phyloP scores from a whole-genome alignment of 2,113 vertebrate genomes.

The Stegostoma tigrinum region DNA sequence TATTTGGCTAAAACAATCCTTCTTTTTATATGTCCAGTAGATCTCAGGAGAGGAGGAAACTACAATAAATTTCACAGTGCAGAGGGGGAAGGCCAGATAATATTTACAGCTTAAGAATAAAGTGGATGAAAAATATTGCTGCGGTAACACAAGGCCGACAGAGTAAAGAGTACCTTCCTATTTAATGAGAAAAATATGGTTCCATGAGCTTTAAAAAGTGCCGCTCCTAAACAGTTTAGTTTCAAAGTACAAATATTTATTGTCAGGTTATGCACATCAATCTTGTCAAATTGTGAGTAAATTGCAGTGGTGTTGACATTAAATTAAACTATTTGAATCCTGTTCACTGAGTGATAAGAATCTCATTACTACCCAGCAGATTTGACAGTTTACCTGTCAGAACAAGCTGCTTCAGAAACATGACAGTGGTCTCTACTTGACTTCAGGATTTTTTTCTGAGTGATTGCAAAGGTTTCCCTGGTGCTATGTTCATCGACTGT shows the following conservation, averaged over 20 bases:
- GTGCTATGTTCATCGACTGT: neutral
- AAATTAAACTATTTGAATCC: conserved; percentile 1
- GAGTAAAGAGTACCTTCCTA: no score
- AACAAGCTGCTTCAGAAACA: neutral
- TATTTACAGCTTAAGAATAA: neutral
- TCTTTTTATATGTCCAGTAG: neutral
- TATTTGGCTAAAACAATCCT: no score
- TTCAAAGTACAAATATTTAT: neutral
- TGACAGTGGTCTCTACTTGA: neutral
- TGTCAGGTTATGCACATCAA: neutral
- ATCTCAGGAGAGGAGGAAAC: neutral
- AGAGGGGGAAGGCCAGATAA: neutral
- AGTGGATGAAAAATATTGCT: neutral
- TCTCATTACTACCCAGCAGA: neutral
- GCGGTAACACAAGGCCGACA: neutral
- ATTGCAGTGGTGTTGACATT: neutral
- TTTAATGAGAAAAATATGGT: neutral
- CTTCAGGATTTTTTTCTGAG: neutral
- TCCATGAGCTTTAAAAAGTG: neutral
- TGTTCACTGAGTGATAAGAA: neutral
- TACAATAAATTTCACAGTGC: neutral
- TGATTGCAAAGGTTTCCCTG: neutral
- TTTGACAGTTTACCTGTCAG: conserved; percentile 7
- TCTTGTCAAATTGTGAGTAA: neutral
- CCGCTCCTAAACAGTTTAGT: neutral